Base-by-base conservation (phyloP, 2,113 vertebrate genomes). In the Pheucticus melanocephalus region DNA sequence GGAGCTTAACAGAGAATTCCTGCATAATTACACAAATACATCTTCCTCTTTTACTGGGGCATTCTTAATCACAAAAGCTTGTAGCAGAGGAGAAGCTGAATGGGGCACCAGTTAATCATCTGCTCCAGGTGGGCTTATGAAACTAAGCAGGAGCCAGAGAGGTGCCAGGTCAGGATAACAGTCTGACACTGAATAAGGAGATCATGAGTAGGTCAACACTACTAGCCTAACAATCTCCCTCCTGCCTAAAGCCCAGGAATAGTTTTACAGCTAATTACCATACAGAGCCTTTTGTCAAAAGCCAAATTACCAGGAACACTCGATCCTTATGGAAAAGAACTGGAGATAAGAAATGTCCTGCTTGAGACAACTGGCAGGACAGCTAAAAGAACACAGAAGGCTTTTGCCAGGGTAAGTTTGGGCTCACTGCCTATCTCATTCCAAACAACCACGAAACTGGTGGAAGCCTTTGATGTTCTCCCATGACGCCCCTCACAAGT, bases 1-100 rank as follows among this genome's bases (percentile, higher is more conserved):
- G 78, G 68, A 82, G 37, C 39, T 92, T 93, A 91, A 88, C 17
- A 44, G 78, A 88, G 82, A 90, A 86, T 51, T 70, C 66, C 73
- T 79, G 81, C 66, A 76, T 85, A 89, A 87, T 92, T 85, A 77
- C 25, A 82, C 44, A 89, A 84, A 82, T 60, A 45, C 1, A 0
- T 61, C 42, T 69, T 85, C 42, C 42, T 72, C 28, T 64, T 42
- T 50, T 57, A 39, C 53, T 28, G 19, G 20, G 18, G 30, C 9
- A 20, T 12, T 86, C 60, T 91, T 75, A 60, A 47, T 37, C 28
- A 64, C 40, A 48, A 6, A 80, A 45, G 16, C 1, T 1, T 70
- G 30, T 27, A 71, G 66, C 30, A 83, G 60, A 84, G 60, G 64
- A 88, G 60, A 85, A 79, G 45, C 15, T 90, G 77, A 65, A 59